Evolutionary conservation across 1,140 invertebrate species (phyloP), one percentile per base, ranked within the genome.

Genomic region (Polypedilum vanderplanki): DNA sequence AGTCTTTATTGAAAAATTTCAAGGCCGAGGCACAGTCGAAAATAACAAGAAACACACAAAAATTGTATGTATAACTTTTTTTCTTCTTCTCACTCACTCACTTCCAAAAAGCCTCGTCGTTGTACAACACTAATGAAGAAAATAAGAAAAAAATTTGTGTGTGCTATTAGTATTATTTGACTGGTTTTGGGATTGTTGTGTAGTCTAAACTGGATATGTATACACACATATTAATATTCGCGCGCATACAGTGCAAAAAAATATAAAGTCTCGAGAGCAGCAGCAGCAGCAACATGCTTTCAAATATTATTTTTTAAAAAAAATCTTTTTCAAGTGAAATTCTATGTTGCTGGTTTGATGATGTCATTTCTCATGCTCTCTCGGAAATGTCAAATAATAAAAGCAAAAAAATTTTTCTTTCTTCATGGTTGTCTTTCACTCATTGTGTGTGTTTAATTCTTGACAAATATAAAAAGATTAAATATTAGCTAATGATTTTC

Each of bases 1-100:
- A 70, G 65, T 70, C 65, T 70, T 70, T 70, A 70, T 70, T 70
- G 65, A 70, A 70, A 70, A 70, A 70, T 70, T 70, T 70, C 65
- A 70, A 70, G 65, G 65, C 20, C 65, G 65, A 70, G 20, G 20
- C 65, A 18, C 5, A 70, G 65, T 22, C 65, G 65, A 70, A 57
- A 70, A 70, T 70, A 70, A 70, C 65, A 70, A 70, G 65, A 70
- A 70, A 70, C 65, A 70, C 65, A 70, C 17, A 18, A 70, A 70
- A 22, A 57, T 57, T 57, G 46, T 57, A 57, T 57, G 46, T 57
- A 57, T 57, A 57, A 57, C 46, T 57, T 57, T 57, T 3, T 57
- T 15, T 57, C n/a, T n/a, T 57, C 46, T 57, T 33, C 46, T 57
- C 12, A n/a, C 46, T 57, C 46, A n/a, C 46, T 57, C 46, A 57